phyloP scores from a whole-genome alignment of 2,888 invertebrate species.

The Hesperia comma region DNA sequence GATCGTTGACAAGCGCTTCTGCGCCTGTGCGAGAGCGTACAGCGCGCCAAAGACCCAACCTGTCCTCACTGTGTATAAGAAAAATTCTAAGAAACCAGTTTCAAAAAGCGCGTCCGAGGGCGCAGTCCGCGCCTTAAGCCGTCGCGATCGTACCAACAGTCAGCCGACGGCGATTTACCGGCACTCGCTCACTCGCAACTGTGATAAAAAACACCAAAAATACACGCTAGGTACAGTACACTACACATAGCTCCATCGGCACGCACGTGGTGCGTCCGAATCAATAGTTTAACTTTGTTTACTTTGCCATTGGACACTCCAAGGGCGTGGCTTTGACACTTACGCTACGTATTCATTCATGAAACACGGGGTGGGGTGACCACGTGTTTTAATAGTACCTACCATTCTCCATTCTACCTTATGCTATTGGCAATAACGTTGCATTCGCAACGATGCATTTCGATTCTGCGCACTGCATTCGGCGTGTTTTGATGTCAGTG shows the following conservation, averaged over 20 bases:
- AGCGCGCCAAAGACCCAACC: slow-evolving; percentile 61
- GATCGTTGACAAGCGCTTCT: slow-evolving; percentile 60
- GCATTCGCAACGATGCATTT: slow-evolving; percentile 50
- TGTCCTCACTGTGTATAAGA: slow-evolving; percentile 58
- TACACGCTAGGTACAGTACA: slow-evolving; percentile 45
- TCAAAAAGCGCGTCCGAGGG: slow-evolving; percentile 66
- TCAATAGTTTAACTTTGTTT: slow-evolving; percentile 41
- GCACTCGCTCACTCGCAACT: slow-evolving; percentile 51
- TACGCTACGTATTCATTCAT: slow-evolving; percentile 48
- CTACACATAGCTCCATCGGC: slow-evolving; percentile 18
- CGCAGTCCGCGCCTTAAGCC: slow-evolving; percentile 66
- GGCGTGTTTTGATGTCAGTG: slow-evolving; percentile 43
- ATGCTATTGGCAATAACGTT: slow-evolving; percentile 34
- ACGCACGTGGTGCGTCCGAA: slow-evolving; percentile 25
- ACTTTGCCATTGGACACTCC: slow-evolving; percentile 43
- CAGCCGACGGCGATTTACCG: slow-evolving; percentile 45
- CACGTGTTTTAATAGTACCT: slow-evolving; percentile 58
- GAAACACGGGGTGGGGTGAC: slow-evolving; percentile 45
- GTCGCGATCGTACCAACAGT: slow-evolving; percentile 52
- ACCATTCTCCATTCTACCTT: slow-evolving; percentile 46
- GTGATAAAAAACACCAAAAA: slow-evolving; percentile 64
- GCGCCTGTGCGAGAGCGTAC: slow-evolving; percentile 56
- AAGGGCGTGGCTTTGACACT: slow-evolving; percentile 64
- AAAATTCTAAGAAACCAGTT: slow-evolving; percentile 65
- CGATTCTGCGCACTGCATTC: slow-evolving; percentile 61